These are phyloP conservation scores for Fulmarus glacialis DNA, from an alignment of 2,113 vertebrate genomes.

Conservation along the genomic window DNA sequence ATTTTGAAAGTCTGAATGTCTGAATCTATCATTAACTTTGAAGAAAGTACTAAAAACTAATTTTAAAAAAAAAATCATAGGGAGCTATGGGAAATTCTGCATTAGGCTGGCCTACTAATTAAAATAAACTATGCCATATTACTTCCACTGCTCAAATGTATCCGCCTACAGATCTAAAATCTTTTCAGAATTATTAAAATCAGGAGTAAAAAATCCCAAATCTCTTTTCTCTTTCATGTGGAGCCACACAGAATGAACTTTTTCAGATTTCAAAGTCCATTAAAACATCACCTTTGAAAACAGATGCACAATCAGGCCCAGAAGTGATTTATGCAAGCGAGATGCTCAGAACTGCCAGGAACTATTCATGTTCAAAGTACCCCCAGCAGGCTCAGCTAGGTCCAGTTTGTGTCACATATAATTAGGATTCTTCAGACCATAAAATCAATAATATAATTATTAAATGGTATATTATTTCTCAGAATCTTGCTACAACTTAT, in stretches of 20 bases:
- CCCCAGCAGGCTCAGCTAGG: slow-evolving; percentile 49
- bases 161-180: slow-evolving; percentile 34
- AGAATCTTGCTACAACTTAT: slow-evolving; percentile 81
- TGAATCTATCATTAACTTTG: slow-evolving; percentile 22
- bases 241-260: slow-evolving; percentile 51
- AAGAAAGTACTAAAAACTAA: slow-evolving; percentile 37
- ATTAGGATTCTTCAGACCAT: slow-evolving; percentile 78
- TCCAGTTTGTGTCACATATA: slow-evolving; percentile 33
- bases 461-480: slow-evolving; percentile 75
- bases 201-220: slow-evolving; percentile 41
- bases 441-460: slow-evolving; percentile 82
- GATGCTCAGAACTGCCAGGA: slow-evolving; percentile 51
- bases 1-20: neutral
- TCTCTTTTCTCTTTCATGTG: slow-evolving; percentile 72
- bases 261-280: slow-evolving; percentile 54
- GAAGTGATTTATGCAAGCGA: slow-evolving; percentile 20
- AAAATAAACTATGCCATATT: slow-evolving; percentile 43
- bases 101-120: slow-evolving; percentile 65
- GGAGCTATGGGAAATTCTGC: slow-evolving; percentile 31
- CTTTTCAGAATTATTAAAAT: slow-evolving; percentile 47
- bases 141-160: slow-evolving; percentile 40
- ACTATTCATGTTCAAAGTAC: slow-evolving; percentile 69
- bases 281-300: slow-evolving; percentile 68
- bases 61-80: neutral
- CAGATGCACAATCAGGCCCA: slow-evolving; percentile 39